phyloP scores from a whole-genome alignment of 2,797 vertebrate genomes.

The Sus cebifrons region DNA sequence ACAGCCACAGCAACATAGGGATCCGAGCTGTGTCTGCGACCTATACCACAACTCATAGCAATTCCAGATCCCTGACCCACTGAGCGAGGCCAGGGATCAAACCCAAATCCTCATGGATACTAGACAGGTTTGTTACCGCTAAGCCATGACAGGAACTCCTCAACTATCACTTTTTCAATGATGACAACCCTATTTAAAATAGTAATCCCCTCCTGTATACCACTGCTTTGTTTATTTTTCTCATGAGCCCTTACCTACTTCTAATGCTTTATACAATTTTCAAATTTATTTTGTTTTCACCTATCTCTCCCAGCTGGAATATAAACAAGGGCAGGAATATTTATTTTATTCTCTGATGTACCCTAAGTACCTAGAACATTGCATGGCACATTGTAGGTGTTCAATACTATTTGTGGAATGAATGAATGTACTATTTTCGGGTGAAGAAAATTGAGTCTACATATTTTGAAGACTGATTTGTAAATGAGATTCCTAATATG shows the following conservation, averaged over 20 bases:
- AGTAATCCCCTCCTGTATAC: not conserved
- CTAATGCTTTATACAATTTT: conserved; percentile 17
- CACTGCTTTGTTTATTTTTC: conserved; percentile 1
- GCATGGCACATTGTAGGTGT: not conserved
- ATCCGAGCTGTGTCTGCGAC: too few species aligned
- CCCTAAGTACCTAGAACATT: conserved; percentile 25
- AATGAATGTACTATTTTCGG: conserved; percentile 21
- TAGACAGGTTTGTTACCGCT: too few species aligned
- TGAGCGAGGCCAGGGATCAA: too few species aligned
- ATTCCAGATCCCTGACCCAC: too few species aligned
- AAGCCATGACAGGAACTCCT: not conserved
- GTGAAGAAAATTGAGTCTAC: conserved; percentile 46
- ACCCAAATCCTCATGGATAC: too few species aligned
- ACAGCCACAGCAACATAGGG: too few species aligned
- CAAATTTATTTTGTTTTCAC: conserved; percentile 54
- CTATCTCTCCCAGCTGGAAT: not conserved
- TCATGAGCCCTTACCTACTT: conserved; percentile 32
- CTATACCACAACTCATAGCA: too few species aligned
- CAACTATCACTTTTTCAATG: conserved; percentile 46
- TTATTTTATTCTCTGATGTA: conserved; percentile 60
- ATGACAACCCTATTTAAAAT: conserved; percentile 62
- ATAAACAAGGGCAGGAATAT: not conserved
- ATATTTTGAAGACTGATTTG: conserved; percentile 40
- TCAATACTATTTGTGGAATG: conserved; percentile 15
- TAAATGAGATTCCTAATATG: conserved; percentile 14